Base-by-base conservation (phyloP, 2,888 invertebrate genomes). In the Epiblema foenella region DNA sequence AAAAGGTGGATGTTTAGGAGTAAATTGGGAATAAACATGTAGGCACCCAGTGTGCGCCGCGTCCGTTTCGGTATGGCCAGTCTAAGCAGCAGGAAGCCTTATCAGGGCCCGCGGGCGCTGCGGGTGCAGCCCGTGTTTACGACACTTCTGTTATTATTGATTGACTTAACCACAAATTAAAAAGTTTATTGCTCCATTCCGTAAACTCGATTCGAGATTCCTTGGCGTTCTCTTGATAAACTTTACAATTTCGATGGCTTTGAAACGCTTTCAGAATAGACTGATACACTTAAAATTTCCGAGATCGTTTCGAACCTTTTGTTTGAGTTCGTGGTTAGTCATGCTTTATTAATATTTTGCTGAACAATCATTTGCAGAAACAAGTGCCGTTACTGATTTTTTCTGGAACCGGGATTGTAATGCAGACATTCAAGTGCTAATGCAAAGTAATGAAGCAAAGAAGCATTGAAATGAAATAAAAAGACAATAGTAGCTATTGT, bases 1-100 rank as follows among this genome's bases (percentile, higher is more conserved):
- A 89, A 91, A 89, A 89, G 86, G 87, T 89, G 83, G 82, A 88
- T 89, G 89, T 91, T 91, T 91, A 91, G 86, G 85, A 90, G 89
- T 87, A 86, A 89, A 92, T 91, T 89, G 89, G 85, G 84, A 84
- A 86, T 87, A 89, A 88, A 89, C 85, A 87, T 85, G 85, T 85
- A 83, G 83, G 83, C 84, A 87, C 86, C 82, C 85, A 84, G 85
- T 78, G 85, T 74, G 87, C 82, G 80, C 85, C 85, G 87, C 87
- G 88, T 91, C 84, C 82, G 83, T 85, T 87, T 85, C 85, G 86
- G 88, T 71, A 66, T 83, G 84, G 87, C 82, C 85, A 83, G 82
- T 83, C 81, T 79, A 83, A 90, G 85, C 92, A 91, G 91, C 90
- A 86, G 91, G 92, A 86, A 85, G 85, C 85, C 89, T 77, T 83